Evolutionary conservation across 2,888 invertebrate genomes (phyloP), one percentile per base, ranked within the genome.

Genomic region (Pristionchus mayeri): DNA sequence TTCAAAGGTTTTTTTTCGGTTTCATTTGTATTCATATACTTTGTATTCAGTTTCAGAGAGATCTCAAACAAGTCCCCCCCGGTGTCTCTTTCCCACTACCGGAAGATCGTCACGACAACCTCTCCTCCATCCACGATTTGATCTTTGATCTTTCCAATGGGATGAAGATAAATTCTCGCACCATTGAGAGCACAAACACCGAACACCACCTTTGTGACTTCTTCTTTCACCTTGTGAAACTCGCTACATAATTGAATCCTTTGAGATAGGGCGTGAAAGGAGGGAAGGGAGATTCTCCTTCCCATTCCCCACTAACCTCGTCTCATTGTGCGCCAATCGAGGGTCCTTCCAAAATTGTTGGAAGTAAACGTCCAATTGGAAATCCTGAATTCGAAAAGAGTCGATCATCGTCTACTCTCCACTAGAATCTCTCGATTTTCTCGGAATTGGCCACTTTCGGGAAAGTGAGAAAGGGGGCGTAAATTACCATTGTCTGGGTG

Each of bases 301-400:
- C 67, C 16, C 30, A 13, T 21, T 60, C 34, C 50, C 21, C 21
- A 52, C 44, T 40, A 21, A 88, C 88, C 88, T 85, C n/a, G 89
- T 86, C 60, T 90, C 90, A 85, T 91, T 92, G 86, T 93, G 93
- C 16, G 89, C 87, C 60, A 93, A 86, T 40, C 93, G 85, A 0
- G 90, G 88, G 86, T 93, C 93, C 30, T 88, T 85, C 93, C 93
- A 93, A 60, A 88, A 88, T 71, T 92, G 90, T 88, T 92, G 92
- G 85, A 93, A 92, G 87, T 93, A 93, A 37, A 92, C 90, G 85
- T 93, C 93, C n/a, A 92, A 85, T 86, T 91, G 90, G 84, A 93
- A 93, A 81, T 93, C 93, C 91, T 84, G 54, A 50, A 52, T 40
- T 18, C 3, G 30, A 16, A 71, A 44, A 71, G n/a, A 21, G 11